Percentiles rank a stretch among this genome's conserved stretches.
These are phyloP conservation scores for Acromyrmex heyeri DNA, from an alignment of 1,140 invertebrate genomes.

Conservation along the genomic window DNA sequence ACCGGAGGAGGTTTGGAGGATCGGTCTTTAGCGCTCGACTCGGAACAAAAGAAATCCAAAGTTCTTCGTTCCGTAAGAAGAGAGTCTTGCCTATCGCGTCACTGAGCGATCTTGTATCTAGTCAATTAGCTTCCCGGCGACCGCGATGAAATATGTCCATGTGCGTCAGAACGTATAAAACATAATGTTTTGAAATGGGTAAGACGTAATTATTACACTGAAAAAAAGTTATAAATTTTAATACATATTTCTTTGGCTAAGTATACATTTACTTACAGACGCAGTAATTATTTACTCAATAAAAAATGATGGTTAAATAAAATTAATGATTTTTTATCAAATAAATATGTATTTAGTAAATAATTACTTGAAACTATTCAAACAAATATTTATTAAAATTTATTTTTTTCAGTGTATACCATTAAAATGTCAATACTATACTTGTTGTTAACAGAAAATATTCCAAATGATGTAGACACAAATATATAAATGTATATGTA, in stretches of 20 bases:
- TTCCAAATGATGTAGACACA: not conserved
- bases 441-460: slow-evolving; percentile 12
- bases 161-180: not conserved
- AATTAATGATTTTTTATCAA: no score
- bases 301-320: no score
- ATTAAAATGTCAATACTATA: slow-evolving; percentile 40
- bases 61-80: not conserved
- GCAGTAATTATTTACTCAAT: no score
- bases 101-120: not conserved
- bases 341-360: no score
- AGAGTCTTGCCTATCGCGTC: not conserved
- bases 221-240: no score
- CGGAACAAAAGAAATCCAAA: slow-evolving; percentile 32
- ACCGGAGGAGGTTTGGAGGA: slow-evolving; percentile 55
- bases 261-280: no score
- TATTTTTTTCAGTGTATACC: not conserved
- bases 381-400: no score
- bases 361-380: no score
- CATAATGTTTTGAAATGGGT: not conserved
- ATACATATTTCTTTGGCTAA: no score
- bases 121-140: not conserved
- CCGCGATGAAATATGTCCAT: slow-evolving; percentile 1
- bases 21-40: slow-evolving; percentile 40
- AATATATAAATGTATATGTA: not conserved
- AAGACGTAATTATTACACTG: not conserved